Base-by-base conservation (phyloP, 2,797 vertebrate genomes). In the Valencia hispanica region DNA sequence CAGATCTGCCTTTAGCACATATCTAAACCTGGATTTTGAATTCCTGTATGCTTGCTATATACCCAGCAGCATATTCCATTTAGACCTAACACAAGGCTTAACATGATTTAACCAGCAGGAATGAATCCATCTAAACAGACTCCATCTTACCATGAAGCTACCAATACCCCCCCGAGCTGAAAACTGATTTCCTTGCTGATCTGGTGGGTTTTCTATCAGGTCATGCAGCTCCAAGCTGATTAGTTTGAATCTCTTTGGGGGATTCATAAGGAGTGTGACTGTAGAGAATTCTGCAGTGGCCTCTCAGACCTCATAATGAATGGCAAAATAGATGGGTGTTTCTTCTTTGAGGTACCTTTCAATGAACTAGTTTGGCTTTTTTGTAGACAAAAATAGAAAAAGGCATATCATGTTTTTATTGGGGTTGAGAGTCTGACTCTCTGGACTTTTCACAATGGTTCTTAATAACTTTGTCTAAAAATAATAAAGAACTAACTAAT, bases 201-300 rank as follows among this genome's bases (percentile, higher is more conserved):
- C 55, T 61, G 77, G 17, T 70, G 78, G 66, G 48, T 78, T 83
- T 86, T 78, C 72, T 32, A 43, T 57, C 30, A 34, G 3, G 73
- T 75, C 81, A 84, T 73, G 86, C 39, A 71, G 84, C 83, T 88
- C 63, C 69, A 1, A 55, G 72, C 61, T 87, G 84, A 88, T 88
- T 89, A 84, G 73, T 83, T 86, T 72, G 74, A 78, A 72, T 76
- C 79, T 83, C 77, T 74, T n/a, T 47, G 72, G 79, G 55, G 1
- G 9, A 74, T 51, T 84, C 74, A 66, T 0, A 47, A 71, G 45
- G 57, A 18, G 30, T 43, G 61, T 45, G 57, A 50, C 72, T 63
- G 43, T 32, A 36, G 70, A 5, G 51, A 79, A 73, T 69, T 75
- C 74, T 48, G 69, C 51, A 0, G 51, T 39, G 66, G 32, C 41